A percentile compares a stretch with the other conserved stretches of the same genome.
Conservation (phyloP, 2,888 invertebrate genomes). For the Drosophila phalerata region DNA sequence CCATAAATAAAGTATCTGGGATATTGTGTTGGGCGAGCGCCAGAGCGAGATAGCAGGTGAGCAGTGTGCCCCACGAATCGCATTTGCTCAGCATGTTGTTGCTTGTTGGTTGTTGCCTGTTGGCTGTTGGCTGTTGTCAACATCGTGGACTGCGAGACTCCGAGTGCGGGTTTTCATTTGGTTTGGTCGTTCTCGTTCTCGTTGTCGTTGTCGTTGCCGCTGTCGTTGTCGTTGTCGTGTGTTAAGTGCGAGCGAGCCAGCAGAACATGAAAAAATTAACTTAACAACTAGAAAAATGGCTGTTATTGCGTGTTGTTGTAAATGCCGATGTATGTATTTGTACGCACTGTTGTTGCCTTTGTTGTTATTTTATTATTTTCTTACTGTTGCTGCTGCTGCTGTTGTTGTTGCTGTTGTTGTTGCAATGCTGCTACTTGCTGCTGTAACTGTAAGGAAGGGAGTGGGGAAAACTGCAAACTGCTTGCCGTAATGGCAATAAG, state of each 20-base stretch:
- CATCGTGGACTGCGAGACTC: slow-evolving; percentile 39
- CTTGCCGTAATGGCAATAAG: slow-evolving; percentile 60
- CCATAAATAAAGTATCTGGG: slow-evolving; percentile 83
- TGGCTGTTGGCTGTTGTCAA: slow-evolving; percentile 55
- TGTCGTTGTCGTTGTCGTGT: slow-evolving; percentile 41
- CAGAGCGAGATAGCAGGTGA: slow-evolving; percentile 57
- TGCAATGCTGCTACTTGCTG: slow-evolving; percentile 56
- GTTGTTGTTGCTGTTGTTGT: slow-evolving; percentile 28
- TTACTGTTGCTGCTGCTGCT: slow-evolving; percentile 31
- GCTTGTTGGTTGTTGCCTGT: slow-evolving; percentile 58
- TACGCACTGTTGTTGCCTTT: slow-evolving; percentile 71
- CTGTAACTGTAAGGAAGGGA: slow-evolving; percentile 5
- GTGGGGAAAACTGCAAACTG: slow-evolving; percentile 46
- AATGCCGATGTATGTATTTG: slow-evolving; percentile 81
- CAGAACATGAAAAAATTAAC: slow-evolving; percentile 85
- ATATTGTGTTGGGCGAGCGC: slow-evolving; percentile 42
- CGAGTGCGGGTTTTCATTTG: slow-evolving; percentile 25
- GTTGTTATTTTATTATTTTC: slow-evolving; percentile 25
- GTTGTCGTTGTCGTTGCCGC: slow-evolving; percentile 11
- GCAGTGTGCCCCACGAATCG: slow-evolving; percentile 59
- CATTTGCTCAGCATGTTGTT: slow-evolving; percentile 57
- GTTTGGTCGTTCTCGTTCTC: not conserved
- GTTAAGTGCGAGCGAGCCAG: slow-evolving; percentile 71
- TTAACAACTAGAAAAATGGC: slow-evolving; percentile 85
- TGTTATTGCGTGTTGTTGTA: slow-evolving; percentile 84